Base-by-base conservation (phyloP, 2,888 invertebrate genomes). In the Reticulitermes lucifugus region DNA sequence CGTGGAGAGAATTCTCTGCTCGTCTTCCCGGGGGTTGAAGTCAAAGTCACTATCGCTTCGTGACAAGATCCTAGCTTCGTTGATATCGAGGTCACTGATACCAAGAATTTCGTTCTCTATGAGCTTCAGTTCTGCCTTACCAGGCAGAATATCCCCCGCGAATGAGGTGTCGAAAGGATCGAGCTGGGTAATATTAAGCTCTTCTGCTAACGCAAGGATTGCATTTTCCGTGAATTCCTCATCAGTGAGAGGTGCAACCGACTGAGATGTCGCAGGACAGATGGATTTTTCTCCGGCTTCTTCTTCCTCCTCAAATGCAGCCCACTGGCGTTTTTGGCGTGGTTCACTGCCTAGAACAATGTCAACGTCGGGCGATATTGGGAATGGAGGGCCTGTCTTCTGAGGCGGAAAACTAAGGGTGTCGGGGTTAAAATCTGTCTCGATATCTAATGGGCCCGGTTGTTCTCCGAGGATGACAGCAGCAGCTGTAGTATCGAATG, bases 81-180 rank as follows among this genome's bases (percentile, higher is more conserved):
- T 87, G 75, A 88, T 86, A 82, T 90, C 86, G 29, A 83, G 43
- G 51, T 86, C 84, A 80, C 77, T 59, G 83, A 85, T 89, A 91
- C 91, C 90, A 89, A 93, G 89, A 90, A 93, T 91, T 88, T 94
- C 93, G 87, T 92, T 92, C 89, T 94, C 93, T 84, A 93, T 93
- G 84, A 93, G 89, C 87, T 93, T 93, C 18, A 94, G 88, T 89
- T 94, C 94, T 84, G 93, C 91, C 87, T 95, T 92, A 41, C 93
- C 93, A 70, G 94, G 96, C 83, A 96, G 91, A 79, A 96, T 93
- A 88, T 95, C 95, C 85, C 95, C 95, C 0, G 95, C 96, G 90
- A 96, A 96, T 82, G 96, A 94, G 41, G 97, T 97, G 89, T 97
- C 97, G 89, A 97, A 97, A 0, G 97, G 97, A 93, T 97, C 97